Evolutionary conservation across 2,888 invertebrate genomes (phyloP).

Genomic region (Cacoxenus indagator): DNA sequence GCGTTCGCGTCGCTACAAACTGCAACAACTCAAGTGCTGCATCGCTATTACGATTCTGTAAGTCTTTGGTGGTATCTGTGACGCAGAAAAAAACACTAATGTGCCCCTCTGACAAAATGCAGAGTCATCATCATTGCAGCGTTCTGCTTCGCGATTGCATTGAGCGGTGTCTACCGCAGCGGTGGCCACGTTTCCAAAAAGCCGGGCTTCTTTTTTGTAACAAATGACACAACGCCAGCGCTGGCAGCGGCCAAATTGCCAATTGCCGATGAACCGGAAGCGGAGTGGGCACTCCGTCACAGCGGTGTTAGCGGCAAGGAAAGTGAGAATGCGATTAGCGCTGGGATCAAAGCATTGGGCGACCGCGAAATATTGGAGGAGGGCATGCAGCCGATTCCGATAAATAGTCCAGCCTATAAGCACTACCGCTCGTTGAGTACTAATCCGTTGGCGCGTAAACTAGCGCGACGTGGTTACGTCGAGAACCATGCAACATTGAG

Average conservation of each 20-base stretch:
- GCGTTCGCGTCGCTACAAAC: constrained; percentile 69
- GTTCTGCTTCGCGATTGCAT: constrained; percentile 49
- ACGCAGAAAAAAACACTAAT: not conserved
- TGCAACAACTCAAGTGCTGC: constrained; percentile 79
- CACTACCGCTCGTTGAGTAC: constrained; percentile 82
- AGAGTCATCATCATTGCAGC: constrained; percentile 59
- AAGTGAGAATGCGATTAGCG: constrained; percentile 71
- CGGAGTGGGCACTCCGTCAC: constrained; percentile 50
- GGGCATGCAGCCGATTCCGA: constrained; percentile 69
- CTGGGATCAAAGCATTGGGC: constrained; percentile 75
- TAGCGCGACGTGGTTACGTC: constrained; percentile 78
- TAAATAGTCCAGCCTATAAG: constrained; percentile 76
- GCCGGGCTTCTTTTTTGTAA: constrained; percentile 45
- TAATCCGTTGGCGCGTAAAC: constrained; percentile 73
- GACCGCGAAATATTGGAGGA: constrained; percentile 74
- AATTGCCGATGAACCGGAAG: constrained; percentile 55
- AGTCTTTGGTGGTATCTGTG: constrained; percentile 69
- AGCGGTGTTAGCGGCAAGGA: constrained; percentile 39
- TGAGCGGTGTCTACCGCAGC: constrained; percentile 39
- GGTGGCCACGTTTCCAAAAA: constrained; percentile 30
- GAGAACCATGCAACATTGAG: constrained; percentile 79
- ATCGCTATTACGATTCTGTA: constrained; percentile 79
- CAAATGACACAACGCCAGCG: constrained; percentile 34
- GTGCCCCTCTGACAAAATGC: too few species aligned
- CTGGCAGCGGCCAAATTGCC: constrained; percentile 44